Base-by-base conservation (phyloP, 2,797 vertebrate genomes). In the Fistularia tabacaria region DNA sequence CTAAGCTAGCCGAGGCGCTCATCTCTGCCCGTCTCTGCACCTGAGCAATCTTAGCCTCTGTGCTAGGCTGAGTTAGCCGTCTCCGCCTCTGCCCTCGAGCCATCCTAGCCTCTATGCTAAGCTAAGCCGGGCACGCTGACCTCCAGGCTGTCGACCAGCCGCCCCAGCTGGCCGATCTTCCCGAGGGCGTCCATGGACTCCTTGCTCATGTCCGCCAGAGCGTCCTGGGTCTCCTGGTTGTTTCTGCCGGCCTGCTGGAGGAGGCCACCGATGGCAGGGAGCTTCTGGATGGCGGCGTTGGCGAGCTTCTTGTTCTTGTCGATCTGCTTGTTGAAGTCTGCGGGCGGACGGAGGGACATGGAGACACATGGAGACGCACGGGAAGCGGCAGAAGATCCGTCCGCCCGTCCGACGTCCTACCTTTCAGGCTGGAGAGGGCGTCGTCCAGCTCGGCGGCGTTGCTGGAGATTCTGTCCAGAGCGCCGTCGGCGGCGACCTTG, bases 251-350 rank as follows among this genome's bases (percentile, higher is more conserved):
- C 93, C 0, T 81, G 82, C 51, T 84, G 54, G 37, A 96, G 91
- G 74, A 82, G 91, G 68, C 49, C 77, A 14, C 80, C 91, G 81
- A 99, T 94, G 41, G 56, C 41, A 0, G 88, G 85, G 6, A 99
- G 90, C 62, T 84, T 93, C 7, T 52, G 71, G 81, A 95, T 91
- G 59, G 93, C 93, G 0, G 82, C 88, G n/a, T 92, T 85, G 0
- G 94, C 93, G 69, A 87, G 81, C 14, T 72, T 70, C 77, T 83
- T 92, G 65, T 80, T 89, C 36, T 49, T 54, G 6, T 52, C 83
- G 0, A 95, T 90, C 78, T 93, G 91, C 51, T 89, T 65, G 74
- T 94, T 92, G 40, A 95, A 98, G 38, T 90, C 97, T 99, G 82
- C 1, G n/a, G 14, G 47, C 8, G 14, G 15, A 57, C 49, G 40